phyloP scores from a whole-genome alignment of 2,888 invertebrate genomes.

The Helicoverpa assulta region DNA sequence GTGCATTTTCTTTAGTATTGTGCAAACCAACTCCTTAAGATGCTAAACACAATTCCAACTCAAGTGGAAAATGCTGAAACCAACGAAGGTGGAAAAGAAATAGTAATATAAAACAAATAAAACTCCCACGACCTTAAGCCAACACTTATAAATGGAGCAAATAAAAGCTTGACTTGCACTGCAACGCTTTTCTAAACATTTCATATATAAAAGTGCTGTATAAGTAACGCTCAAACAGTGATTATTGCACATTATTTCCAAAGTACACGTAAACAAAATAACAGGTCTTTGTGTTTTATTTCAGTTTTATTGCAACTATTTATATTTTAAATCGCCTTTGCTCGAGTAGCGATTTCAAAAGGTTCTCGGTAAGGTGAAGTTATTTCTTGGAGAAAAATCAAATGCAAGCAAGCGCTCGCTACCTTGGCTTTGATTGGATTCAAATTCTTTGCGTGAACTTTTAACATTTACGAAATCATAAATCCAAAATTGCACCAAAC shows the following conservation, averaged over 20 bases:
- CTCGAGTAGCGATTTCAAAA: not conserved
- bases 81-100: slow-evolving; percentile 19
- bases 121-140: slow-evolving; percentile 31
- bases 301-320: not conserved
- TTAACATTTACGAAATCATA: not conserved
- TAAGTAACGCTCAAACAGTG: slow-evolving; percentile 8
- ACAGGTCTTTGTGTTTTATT: slow-evolving; percentile 3
- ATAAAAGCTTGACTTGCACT: slow-evolving; percentile 38
- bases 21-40: slow-evolving; percentile 15
- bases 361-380: slow-evolving; percentile 1
- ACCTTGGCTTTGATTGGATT: slow-evolving; percentile 4
- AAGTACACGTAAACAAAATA: not conserved
- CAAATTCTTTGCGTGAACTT: slow-evolving; percentile 9
- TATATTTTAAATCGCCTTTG: slow-evolving; percentile 2
- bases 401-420: not conserved
- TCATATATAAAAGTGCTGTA: slow-evolving; percentile 30
- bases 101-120: slow-evolving; percentile 41
- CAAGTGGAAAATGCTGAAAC: slow-evolving; percentile 34
- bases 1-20: not conserved
- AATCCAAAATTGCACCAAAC: slow-evolving; percentile 8
- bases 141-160: slow-evolving; percentile 51
- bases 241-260: slow-evolving; percentile 36
- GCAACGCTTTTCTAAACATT: slow-evolving; percentile 43
- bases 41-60: slow-evolving; percentile 21
- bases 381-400: slow-evolving; percentile 4